Conservation (phyloP, 2,797 vertebrate species). For the Bryconaethiops microstoma region DNA sequence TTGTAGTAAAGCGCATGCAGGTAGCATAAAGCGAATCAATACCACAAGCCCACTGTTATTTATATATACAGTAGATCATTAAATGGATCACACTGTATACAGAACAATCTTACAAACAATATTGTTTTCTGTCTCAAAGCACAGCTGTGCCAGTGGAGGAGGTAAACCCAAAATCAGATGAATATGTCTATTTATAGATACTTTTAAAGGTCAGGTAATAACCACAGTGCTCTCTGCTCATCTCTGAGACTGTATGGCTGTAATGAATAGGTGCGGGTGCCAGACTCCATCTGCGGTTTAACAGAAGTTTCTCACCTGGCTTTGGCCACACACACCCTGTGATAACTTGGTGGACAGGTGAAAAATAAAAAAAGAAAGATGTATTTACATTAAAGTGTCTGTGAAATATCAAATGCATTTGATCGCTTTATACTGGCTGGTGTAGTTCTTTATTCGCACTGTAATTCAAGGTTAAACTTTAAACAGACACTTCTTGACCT, state of each 20-base stretch:
- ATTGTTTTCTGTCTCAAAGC: conserved; percentile 17
- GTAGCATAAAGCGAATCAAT: conserved; percentile 10
- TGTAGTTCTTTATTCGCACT: not conserved
- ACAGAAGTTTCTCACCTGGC: conserved; percentile 7
- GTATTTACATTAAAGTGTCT: not conserved
- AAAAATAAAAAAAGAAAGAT: not conserved
- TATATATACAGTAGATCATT: conserved; percentile 35
- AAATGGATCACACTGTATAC: conserved; percentile 11
- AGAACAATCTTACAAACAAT: conserved; percentile 25
- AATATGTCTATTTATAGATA: conserved; percentile 36
- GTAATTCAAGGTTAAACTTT: not conserved
- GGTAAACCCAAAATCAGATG: conserved; percentile 18
- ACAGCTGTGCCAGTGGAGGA: conserved; percentile 16
- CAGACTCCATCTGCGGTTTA: conserved; percentile 7
- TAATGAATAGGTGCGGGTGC: conserved; percentile 36
- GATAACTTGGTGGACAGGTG: conserved; percentile 13
- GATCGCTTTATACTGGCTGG: too few species aligned
- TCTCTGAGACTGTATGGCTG: not conserved
- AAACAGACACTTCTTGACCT: not conserved
- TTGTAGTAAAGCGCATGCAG: not conserved
- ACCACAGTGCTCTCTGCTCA: not conserved
- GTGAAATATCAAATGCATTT: not conserved
- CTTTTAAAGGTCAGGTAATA: conserved; percentile 27
- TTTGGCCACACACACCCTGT: conserved; percentile 6
- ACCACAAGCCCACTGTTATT: conserved; percentile 22